phyloP scores from a whole-genome alignment of 2,113 vertebrate species.

The Zosterops japonicus region DNA sequence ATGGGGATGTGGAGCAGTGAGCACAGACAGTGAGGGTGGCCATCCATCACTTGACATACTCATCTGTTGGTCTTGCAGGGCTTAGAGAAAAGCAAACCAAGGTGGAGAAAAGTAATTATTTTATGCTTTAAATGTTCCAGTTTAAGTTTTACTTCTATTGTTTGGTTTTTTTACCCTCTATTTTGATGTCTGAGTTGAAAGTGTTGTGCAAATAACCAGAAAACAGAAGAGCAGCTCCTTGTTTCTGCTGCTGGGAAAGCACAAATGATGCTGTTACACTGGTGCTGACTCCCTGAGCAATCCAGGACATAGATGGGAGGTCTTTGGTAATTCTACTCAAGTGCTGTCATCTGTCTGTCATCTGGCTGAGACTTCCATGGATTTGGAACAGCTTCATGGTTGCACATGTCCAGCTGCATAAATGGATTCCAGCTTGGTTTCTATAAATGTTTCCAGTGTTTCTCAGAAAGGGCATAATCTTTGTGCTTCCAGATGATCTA shows the following conservation, averaged over 20 bases:
- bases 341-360: not conserved
- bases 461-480: not conserved
- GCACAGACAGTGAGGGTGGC: not conserved
- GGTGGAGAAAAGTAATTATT: not conserved
- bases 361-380: not conserved
- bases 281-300: not conserved
- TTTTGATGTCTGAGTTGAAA: not conserved
- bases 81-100: not conserved
- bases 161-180: not conserved
- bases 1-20: not conserved
- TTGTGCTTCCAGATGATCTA: not conserved
- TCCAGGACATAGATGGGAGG: rapidly evolving
- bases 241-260: not conserved
- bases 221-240: not conserved
- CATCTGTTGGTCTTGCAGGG: not conserved
- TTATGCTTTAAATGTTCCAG: not conserved
- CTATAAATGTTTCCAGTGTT: not conserved
- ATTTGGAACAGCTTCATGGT: not conserved
- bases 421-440: not conserved
- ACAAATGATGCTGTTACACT: rapidly evolving
- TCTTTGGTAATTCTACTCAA: not conserved
- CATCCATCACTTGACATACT: not conserved
- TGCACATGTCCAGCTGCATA: not conserved
- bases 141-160: not conserved
- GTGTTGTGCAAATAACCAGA: not conserved